Percentiles rank a stretch among this genome's conserved stretches.
phyloP scores from a whole-genome alignment of 2,797 vertebrate species.

The Coregonus sp. region DNA sequence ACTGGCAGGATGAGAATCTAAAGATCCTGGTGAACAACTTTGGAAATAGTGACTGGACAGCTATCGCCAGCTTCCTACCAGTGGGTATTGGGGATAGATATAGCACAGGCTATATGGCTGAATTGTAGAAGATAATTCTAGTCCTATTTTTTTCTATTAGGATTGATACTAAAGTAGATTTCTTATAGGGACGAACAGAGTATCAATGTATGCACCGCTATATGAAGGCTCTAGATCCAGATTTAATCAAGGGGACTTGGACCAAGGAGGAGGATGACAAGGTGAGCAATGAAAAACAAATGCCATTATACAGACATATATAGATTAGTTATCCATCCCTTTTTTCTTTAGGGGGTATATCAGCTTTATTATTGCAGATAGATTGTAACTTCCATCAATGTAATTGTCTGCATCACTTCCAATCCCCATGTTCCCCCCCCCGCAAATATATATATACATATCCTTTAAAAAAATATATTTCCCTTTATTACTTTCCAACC shows the following conservation, averaged over 20 bases:
- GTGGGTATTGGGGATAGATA: slow-evolving; percentile 74
- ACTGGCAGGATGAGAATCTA: slow-evolving; percentile 85
- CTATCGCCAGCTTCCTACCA: slow-evolving; percentile 86
- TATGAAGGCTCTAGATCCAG: slow-evolving; percentile 83
- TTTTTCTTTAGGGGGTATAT: too few relatives aligned
- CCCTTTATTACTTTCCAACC: too few relatives aligned
- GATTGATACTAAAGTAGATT: neutral
- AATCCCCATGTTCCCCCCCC: too few relatives aligned
- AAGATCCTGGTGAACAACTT: slow-evolving; percentile 83
- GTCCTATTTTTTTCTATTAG: slow-evolving; percentile 1
- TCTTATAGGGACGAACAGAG: slow-evolving; percentile 82
- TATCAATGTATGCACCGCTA: slow-evolving; percentile 86
- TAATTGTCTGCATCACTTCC: too few relatives aligned
- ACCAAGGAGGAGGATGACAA: slow-evolving; percentile 91
- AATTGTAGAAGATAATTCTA: too few relatives aligned
- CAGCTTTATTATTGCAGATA: too few relatives aligned
- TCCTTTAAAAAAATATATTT: too few relatives aligned
- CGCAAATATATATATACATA: too few relatives aligned
- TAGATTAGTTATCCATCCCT: neutral
- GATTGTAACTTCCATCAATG: too few relatives aligned
- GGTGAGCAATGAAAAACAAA: slow-evolving; percentile 63
- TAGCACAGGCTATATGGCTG: too few relatives aligned
- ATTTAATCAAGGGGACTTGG: slow-evolving; percentile 86
- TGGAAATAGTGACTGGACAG: slow-evolving; percentile 89
- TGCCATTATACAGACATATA: neutral